Evolutionary conservation across 1,140 invertebrate species (phyloP), one percentile per base, ranked within the genome.

Genomic region (Apis cerana): DNA sequence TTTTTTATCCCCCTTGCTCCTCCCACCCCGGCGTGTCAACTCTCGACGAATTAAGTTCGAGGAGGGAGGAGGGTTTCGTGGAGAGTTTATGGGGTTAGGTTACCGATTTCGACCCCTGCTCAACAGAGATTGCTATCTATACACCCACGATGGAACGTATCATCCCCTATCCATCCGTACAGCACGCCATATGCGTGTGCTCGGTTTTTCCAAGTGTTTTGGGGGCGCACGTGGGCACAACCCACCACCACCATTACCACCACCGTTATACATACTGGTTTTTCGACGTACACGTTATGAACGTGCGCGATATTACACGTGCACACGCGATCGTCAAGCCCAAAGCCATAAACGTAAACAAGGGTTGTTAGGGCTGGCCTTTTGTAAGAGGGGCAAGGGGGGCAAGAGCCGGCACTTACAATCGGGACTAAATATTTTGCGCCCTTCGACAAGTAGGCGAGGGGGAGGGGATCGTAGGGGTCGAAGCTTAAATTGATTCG

Each of bases 321-420:
- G 82, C 91, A 92, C 91, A 92, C 90, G 89, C 90, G 92, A 91
- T 93, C 91, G 89, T 92, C 92, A 92, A 93, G 91, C 89, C 90
- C 89, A 88, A 89, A 91, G 90, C 91, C 87, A 91, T 93, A 93
- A 94, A 93, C 91, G 90, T 93, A 94, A 93, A 94, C 93, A 93
- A 94, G 93, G 92, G 91, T 91, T 92, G 92, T 94, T 93, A 91
- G 89, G 84, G 77, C 90, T 86, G 87, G 2, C 86, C 90, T 88
- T 80, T 84, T 43, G 33, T 43, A 33, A 27, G 0, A 0, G 33
- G 33, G 33, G 33, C 7, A 7, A 4, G 3, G 5, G 33, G 83
- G 86, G 83, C 75, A 71, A 86, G 80, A 84, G 79, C 75, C 81
- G 88, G 86, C 90, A 90, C 92, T 92, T 90, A 91, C 90, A 89